phyloP scores from a whole-genome alignment of 2,888 invertebrate genomes.

The Tetramorium bicarinatum region DNA sequence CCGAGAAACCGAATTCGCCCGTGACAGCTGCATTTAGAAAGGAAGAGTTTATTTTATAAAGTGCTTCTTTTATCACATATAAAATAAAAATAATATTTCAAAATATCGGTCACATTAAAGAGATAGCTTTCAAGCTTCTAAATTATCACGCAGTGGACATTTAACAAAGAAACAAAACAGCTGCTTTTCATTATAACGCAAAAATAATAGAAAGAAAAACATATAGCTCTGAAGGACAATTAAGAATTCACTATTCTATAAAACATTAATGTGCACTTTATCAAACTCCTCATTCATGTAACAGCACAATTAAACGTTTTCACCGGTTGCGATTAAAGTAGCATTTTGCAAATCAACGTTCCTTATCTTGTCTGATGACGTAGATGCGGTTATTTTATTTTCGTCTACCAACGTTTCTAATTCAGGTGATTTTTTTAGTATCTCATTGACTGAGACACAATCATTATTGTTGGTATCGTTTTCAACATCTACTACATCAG shows the following conservation, averaged over 20 bases:
- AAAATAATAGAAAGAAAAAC: conserved; percentile 66
- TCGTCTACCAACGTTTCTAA: conserved; percentile 64
- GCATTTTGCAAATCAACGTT: conserved; percentile 58
- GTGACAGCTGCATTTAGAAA: too few species aligned
- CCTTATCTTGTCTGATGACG: conserved; percentile 44
- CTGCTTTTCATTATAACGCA: conserved; percentile 66
- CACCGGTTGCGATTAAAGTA: conserved; percentile 14
- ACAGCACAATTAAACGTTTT: conserved; percentile 44
- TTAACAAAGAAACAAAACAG: conserved; percentile 64
- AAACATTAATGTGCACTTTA: conserved; percentile 53
- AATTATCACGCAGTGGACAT: conserved; percentile 47
- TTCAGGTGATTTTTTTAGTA: conserved; percentile 55
- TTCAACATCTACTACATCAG: conserved; percentile 46
- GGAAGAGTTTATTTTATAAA: conserved; percentile 62
- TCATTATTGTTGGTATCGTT: conserved; percentile 66
- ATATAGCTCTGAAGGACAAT: conserved; percentile 9
- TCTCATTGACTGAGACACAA: conserved; percentile 61
- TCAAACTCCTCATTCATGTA: conserved; percentile 34
- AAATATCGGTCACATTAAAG: conserved; percentile 51
- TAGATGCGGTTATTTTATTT: conserved; percentile 50
- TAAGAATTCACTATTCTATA: conserved; percentile 37
- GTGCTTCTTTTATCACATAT: conserved; percentile 51
- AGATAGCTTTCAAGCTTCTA: conserved; percentile 39
- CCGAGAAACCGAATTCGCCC: not conserved
- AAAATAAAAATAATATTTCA: conserved; percentile 62